Evolutionary conservation across 2,888 invertebrate genomes (phyloP).

Genomic region (Dexiosoma caninum): DNA sequence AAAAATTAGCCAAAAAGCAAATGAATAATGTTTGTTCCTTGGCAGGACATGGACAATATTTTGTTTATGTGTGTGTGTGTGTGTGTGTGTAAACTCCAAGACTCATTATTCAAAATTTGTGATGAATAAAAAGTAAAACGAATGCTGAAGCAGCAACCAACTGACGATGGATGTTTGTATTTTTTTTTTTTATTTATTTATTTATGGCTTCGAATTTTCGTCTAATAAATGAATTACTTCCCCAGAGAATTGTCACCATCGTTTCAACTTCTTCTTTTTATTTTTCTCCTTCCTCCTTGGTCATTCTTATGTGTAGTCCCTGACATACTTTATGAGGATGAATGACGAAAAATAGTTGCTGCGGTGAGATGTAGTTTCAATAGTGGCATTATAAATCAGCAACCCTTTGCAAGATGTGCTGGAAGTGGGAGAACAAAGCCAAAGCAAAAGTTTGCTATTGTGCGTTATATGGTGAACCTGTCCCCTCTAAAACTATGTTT

Average conservation of each 20-base stretch:
- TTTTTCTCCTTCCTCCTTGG: slow-evolving; percentile 7
- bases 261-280: slow-evolving; percentile 5
- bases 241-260: slow-evolving; percentile 63
- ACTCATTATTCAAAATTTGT: slow-evolving; percentile 61
- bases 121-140: slow-evolving; percentile 44
- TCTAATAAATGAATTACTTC: slow-evolving; percentile 67
- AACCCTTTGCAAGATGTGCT: slow-evolving; percentile 27
- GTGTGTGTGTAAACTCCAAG: slow-evolving; percentile 42
- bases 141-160: background rate
- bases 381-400: background rate
- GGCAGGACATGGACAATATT: slow-evolving; percentile 46
- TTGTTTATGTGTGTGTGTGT: slow-evolving; percentile 6
- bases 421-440: no score
- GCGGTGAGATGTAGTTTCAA: background rate
- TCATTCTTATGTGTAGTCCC: slow-evolving; percentile 28
- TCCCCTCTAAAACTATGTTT: no score
- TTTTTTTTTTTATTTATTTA: no score
- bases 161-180: slow-evolving; percentile 46
- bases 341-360: slow-evolving; percentile 42
- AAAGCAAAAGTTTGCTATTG: no score
- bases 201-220: slow-evolving; percentile 62
- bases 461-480: no score
- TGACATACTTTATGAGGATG: slow-evolving; percentile 42
- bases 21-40: slow-evolving; percentile 54
- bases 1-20: slow-evolving; percentile 35